Evolutionary conservation across 2,797 vertebrate species (phyloP).

Genomic region (Ambastaia sidthimunki): DNA sequence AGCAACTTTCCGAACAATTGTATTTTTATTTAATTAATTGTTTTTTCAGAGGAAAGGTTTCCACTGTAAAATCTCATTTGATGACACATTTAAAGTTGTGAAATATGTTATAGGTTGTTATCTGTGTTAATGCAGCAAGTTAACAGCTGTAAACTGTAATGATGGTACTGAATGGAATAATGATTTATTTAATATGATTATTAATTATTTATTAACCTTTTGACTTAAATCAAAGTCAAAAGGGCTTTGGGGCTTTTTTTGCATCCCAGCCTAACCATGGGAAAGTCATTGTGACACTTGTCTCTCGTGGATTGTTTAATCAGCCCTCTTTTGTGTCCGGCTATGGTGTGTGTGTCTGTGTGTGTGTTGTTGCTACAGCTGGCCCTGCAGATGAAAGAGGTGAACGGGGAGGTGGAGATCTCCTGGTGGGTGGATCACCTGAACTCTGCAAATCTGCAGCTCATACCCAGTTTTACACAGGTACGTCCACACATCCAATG

Average conservation of each 20-base stretch:
- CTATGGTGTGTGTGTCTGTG: not conserved
- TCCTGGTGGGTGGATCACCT: slow-evolving; percentile 81
- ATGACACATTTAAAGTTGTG: not conserved
- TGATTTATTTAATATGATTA: not conserved
- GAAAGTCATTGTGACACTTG: not conserved
- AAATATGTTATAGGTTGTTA: not conserved
- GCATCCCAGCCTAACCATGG: not conserved
- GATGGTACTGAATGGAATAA: not conserved
- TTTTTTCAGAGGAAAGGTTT: no score
- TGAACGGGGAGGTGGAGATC: slow-evolving; percentile 79
- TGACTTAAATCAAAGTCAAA: no score
- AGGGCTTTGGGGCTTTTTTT: no score
- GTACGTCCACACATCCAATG: slow-evolving; percentile 70
- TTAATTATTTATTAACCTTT: not conserved
- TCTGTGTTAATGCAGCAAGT: not conserved
- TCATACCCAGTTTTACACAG: slow-evolving; percentile 76
- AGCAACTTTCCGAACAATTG: not conserved
- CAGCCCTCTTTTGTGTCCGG: slow-evolving; percentile 5
- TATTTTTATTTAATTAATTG: not conserved
- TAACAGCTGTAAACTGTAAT: not conserved
- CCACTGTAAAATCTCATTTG: not conserved
- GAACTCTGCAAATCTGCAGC: slow-evolving; percentile 74
- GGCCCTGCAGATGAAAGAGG: slow-evolving; percentile 84
- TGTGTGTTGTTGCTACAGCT: slow-evolving; percentile 74
- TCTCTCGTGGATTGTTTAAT: not conserved